Evolutionary conservation across 53 echinoderm and acorn worm species (phyloP).

Genomic region (Henricia sp.): DNA sequence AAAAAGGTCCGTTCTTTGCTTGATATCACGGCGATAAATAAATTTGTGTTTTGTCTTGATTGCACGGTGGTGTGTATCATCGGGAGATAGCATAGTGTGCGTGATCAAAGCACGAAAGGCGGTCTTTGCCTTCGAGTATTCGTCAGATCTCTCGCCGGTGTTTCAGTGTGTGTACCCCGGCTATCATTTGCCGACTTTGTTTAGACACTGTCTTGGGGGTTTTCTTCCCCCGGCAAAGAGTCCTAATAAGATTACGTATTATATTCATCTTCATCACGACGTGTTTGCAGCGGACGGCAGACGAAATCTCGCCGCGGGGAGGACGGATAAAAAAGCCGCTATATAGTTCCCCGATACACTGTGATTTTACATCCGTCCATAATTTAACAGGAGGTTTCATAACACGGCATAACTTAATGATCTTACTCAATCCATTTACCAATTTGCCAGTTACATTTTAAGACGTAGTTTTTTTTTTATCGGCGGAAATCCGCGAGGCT

Average conservation of each 20-base stretch:
- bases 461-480: not conserved
- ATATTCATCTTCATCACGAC: not conserved
- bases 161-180: not conserved
- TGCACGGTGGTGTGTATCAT: not conserved
- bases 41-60: not conserved
- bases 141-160: not conserved
- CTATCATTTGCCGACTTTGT: constrained; percentile 50
- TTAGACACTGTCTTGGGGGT: constrained; percentile 18
- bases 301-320: not conserved
- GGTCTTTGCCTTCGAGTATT: constrained; percentile 24
- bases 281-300: not conserved
- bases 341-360: not conserved
- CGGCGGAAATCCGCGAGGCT: not conserved
- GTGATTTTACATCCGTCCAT: not conserved
- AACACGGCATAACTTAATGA: constrained; percentile 5
- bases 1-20: not conserved
- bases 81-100: not conserved
- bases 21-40: constrained; percentile 8
- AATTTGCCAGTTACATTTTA: constrained; percentile 4
- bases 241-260: constrained; percentile 53
- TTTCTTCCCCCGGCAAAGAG: not conserved
- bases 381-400: not conserved
- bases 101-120: constrained; percentile 11
- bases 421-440: constrained; percentile 28
- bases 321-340: not conserved